Percentiles rank a stretch among this genome's conserved stretches.
These are phyloP conservation scores for Micrastur ruficollis DNA, from an alignment of 2,797 vertebrate genomes.

Conservation along the genomic window DNA sequence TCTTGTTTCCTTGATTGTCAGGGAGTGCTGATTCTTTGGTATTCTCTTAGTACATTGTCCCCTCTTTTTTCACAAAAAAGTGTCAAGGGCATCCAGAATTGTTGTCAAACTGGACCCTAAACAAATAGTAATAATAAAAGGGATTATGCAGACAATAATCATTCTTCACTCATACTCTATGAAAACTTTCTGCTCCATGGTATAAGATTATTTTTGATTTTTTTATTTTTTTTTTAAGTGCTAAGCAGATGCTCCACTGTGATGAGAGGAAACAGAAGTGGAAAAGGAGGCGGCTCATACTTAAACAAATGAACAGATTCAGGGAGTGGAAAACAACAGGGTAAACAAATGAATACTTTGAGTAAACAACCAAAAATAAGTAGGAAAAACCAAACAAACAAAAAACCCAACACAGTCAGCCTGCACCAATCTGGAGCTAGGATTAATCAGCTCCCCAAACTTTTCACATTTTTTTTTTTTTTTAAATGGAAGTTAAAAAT, in stretches of 20 bases:
- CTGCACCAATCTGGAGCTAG: not conserved
- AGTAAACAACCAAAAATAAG: constrained; percentile 54
- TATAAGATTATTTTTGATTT: constrained; percentile 35
- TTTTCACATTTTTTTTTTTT: not conserved
- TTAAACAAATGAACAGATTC: constrained; percentile 74
- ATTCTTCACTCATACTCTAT: not conserved
- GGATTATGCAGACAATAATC: not conserved
- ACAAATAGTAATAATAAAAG: not conserved
- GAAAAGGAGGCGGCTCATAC: constrained; percentile 34
- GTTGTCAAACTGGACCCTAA: not conserved
- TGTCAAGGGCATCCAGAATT: not conserved
- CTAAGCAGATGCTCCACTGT: constrained; percentile 66
- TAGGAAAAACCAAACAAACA: not conserved
- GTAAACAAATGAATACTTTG: constrained; percentile 70
- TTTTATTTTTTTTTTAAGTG: constrained; percentile 44
- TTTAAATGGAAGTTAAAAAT: not conserved
- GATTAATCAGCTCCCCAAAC: not conserved
- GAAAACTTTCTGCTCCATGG: constrained; percentile 2
- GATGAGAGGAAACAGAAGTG: constrained; percentile 65
- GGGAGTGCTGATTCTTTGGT: not conserved
- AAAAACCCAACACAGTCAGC: not conserved
- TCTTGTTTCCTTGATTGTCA: not conserved
- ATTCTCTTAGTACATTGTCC: fast-evolving
- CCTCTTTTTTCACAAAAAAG: fast-evolving
- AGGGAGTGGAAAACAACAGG: constrained; percentile 60